Conservation (phyloP, 2,113 vertebrate genomes). For the Gymnorhina tibicen region DNA sequence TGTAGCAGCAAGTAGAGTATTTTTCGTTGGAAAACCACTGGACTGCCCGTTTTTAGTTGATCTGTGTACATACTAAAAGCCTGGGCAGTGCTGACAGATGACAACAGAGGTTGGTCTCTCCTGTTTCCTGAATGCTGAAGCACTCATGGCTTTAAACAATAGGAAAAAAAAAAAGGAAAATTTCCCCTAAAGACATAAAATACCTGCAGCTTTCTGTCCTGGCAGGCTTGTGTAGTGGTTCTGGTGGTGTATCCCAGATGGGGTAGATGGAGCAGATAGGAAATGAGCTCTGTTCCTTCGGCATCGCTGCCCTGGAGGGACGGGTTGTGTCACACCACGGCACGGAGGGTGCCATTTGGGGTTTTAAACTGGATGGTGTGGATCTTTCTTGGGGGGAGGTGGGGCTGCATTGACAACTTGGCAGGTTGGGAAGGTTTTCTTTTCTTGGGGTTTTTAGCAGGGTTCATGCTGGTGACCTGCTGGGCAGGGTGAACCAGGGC, state of each 20-base stretch:
- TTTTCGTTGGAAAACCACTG: neutral
- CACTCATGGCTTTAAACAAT: neutral
- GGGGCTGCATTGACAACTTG: neutral
- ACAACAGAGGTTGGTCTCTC: neutral
- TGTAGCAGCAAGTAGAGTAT: neutral
- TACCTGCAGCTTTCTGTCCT: neutral
- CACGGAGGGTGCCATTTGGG: rapidly evolving
- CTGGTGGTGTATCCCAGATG: neutral
- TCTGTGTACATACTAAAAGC: neutral
- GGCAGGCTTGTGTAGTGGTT: neutral
- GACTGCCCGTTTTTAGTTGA: neutral
- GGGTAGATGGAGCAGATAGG: neutral
- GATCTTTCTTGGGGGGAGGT: neutral
- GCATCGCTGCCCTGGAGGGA: neutral
- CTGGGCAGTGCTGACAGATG: neutral
- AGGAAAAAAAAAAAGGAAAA: neutral
- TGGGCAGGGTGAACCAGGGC: neutral
- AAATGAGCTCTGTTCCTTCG: neutral
- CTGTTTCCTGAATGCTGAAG: neutral
- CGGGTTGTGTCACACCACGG: rapidly evolving
- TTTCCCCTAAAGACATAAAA: neutral
- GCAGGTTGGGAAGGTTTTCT: neutral
- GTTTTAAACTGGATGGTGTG: neutral
- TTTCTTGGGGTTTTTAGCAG: neutral
- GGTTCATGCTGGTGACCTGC: neutral